These are phyloP conservation scores for Argya squamiceps DNA, from an alignment of 2,797 vertebrate genomes.

Conservation along the genomic window DNA sequence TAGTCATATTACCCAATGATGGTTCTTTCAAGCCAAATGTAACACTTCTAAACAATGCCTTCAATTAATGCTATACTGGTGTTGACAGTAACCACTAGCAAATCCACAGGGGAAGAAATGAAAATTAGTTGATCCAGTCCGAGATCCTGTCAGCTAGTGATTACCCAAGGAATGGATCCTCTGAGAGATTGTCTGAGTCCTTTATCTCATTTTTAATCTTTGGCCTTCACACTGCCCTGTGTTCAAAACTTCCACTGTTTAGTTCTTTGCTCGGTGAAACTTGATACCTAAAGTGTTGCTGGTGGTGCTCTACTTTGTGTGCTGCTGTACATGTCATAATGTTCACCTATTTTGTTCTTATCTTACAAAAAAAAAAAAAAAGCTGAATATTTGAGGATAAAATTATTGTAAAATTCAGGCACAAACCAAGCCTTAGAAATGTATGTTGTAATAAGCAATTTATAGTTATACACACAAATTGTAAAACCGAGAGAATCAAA, in stretches of 20 bases:
- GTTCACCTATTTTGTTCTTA: not conserved
- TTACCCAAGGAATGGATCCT: not conserved
- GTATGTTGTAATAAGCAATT: not conserved
- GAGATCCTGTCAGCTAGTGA: not conserved
- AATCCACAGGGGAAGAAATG: not conserved
- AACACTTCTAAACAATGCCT: not conserved
- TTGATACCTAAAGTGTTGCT: not conserved
- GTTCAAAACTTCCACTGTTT: not conserved
- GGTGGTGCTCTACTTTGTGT: not conserved
- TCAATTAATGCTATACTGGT: not conserved
- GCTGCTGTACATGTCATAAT: not conserved
- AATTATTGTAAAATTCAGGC: not conserved
- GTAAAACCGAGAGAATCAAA: not conserved
- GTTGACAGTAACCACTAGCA: not conserved
- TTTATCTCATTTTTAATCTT: not conserved
- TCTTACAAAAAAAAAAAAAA: not conserved
- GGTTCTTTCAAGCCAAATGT: not conserved
- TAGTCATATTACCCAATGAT: not conserved
- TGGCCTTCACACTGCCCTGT: not conserved
- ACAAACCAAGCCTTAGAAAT: not conserved
- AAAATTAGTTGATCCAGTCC: not conserved
- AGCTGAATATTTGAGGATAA: not conserved
- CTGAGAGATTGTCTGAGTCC: not conserved
- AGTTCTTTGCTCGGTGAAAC: not conserved
- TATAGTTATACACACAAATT: not conserved